These are phyloP conservation scores for Drosophila anceps DNA, from an alignment of 2,888 invertebrate species.

Conservation along the genomic window DNA sequence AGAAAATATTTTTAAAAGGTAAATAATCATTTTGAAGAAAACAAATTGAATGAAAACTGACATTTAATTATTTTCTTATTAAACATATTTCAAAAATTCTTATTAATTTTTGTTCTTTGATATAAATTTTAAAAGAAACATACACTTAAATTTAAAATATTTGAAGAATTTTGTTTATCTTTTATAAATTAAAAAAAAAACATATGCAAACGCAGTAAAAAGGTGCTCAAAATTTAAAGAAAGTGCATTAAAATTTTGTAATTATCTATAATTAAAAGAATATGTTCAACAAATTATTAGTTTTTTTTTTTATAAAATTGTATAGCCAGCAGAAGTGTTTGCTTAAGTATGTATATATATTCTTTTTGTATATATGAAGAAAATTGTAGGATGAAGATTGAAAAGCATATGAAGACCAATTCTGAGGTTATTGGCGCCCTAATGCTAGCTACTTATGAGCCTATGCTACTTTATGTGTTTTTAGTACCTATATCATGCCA, in stretches of 20 bases:
- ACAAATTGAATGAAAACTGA: no score
- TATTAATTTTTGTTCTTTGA: no score
- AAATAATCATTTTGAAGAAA: background rate
- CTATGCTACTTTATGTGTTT: slow-evolving; percentile 28
- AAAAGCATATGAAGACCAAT: slow-evolving; percentile 72
- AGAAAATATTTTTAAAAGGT: background rate
- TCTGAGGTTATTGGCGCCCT: slow-evolving; percentile 76
- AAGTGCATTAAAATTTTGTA: no score
- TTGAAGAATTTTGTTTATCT: no score
- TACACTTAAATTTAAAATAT: no score
- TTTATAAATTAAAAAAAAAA: no score
- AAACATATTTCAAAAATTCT: background rate
- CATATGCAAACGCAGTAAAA: no score
- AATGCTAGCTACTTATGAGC: slow-evolving; percentile 57
- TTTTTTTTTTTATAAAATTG: no score
- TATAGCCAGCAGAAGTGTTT: slow-evolving; percentile 5
- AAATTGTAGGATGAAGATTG: slow-evolving; percentile 18
- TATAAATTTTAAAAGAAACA: no score
- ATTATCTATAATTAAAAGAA: no score
- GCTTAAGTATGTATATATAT: background rate
- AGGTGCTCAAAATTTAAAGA: no score
- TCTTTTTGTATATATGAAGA: slow-evolving; percentile 12
- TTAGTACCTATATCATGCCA: slow-evolving; percentile 64
- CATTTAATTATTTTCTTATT: background rate
- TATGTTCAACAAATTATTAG: no score